Base-by-base conservation (phyloP, 1,140 invertebrate species). In the Hylaeus volcanicus region DNA sequence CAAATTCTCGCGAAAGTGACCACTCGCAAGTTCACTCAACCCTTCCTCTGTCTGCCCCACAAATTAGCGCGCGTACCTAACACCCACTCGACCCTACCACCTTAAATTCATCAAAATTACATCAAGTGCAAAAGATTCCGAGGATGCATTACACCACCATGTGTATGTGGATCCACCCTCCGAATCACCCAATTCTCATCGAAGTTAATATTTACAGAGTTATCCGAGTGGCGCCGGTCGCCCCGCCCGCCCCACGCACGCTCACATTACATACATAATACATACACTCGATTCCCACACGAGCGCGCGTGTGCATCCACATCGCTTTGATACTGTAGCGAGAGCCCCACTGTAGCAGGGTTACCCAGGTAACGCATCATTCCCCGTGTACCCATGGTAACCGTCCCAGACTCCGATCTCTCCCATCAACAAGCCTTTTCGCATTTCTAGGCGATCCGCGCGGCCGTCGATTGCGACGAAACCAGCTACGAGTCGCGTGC, bases 291-390 rank as follows among this genome's bases (percentile, higher is more conserved):
- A 0, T 5, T 2, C 41, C 14, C 45, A 64, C 15, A 45, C 3
- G 56, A 64, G 2, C 37, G n/a, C 45, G 39, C 48, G 58, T 1
- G 4, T 11, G 45, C 6, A 3, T 41, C 9, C 39, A 51, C 9
- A 3, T 15, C 72, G 63, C 43, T 65, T 56, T 73, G 60, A 64
- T 51, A 51, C 26, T 74, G 37, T 74, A 43, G 12, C 74, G 66
- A 79, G 79, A 75, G 43, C 82, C 75, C 76, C 73, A 74, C 73
- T 76, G 74, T 63, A 61, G 58, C 81, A 74, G 79, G 81, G 89
- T 91, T 90, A 86, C 89, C 89, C 89, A 91, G 90, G 90, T 91
- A 89, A 91, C 89, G 89, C 87, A 88, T 87, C 87, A 81, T 86
- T 85, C 85, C 82, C 86, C 81, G 75, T 85, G 87, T 90, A 88